Evolutionary conservation across 2,797 vertebrate genomes (phyloP), one percentile per base, ranked within the genome.

Genomic region (Coluber constrictor): DNA sequence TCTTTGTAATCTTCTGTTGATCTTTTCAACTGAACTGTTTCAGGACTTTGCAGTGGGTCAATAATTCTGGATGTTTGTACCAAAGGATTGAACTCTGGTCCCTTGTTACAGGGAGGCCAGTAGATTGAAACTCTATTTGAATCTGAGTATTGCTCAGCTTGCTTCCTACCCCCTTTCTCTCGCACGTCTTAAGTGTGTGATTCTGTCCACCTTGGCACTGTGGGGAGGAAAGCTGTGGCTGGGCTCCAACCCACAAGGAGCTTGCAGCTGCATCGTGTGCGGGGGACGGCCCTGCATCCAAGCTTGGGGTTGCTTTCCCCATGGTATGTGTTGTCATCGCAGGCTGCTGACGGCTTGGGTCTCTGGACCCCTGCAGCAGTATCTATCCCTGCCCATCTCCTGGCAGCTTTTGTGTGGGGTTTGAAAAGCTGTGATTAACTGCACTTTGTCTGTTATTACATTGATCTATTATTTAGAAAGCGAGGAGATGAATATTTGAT

Each of bases 401-500:
- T 55, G 57, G 4, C 15, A 57, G 32, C 92, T 94, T 63, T 91
- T 95, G 90, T 94, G 56, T 1, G 13, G 93, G 93, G 95, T 96
- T 95, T n/a, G 63, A 96, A 94, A 95, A 89, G 95, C 89, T 18
- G 2, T 3, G 95, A 96, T 94, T 94, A 96, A 93, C 95, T 95
- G 95, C 93, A 87, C 94, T 94, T 94, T 93, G 95, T 93, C 97
- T 96, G 93, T 95, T 97, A 97, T 96, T 94, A 70, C 94, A 89
- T 93, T 96, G 95, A 96, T 97, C 94, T 97, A 96, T 97, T 98
- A 96, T 97, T 97, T 96, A 97, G 97, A 43, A 23, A 90, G 94
- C 95, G 95, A 96, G 92, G 88, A 5, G 0, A 96, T 97, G 95
- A 96, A 94, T 97, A 95, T 97, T 97, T 96, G 96, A 96, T 96